Percentiles rank a stretch among this genome's conserved stretches.
Conservation (phyloP, 2,888 invertebrate species). For the Agonopterix arenella region DNA sequence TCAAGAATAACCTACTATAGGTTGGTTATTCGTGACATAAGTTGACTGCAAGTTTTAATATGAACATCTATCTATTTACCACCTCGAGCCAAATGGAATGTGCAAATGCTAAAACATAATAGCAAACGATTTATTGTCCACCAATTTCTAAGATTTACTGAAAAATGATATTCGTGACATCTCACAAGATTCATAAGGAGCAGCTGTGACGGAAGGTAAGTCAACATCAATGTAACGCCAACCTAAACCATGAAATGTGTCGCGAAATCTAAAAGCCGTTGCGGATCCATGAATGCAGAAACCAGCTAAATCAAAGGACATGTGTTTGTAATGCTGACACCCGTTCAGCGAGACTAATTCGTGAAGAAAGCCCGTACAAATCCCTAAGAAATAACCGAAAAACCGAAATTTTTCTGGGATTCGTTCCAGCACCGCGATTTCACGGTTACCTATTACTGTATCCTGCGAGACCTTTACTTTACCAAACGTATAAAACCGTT, state of each 20-base stretch:
- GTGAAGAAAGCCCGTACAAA: slow-evolving; percentile 76
- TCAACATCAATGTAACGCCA: slow-evolving; percentile 76
- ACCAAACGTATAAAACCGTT: slow-evolving; percentile 13
- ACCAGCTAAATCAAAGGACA: slow-evolving; percentile 63
- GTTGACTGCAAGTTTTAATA: too few species aligned
- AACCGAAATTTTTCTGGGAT: slow-evolving; percentile 77
- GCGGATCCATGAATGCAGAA: slow-evolving; percentile 47
- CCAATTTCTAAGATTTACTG: slow-evolving; percentile 8
- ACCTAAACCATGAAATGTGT: slow-evolving; percentile 60
- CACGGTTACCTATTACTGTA: slow-evolving; percentile 63
- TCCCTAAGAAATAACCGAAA: slow-evolving; percentile 77
- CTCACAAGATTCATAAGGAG: slow-evolving; percentile 45
- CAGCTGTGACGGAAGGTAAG: slow-evolving; percentile 76
- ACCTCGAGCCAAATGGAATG: too few species aligned
- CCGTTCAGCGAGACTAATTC: slow-evolving; percentile 69
- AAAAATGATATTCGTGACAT: slow-evolving; percentile 12
- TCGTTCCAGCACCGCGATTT: slow-evolving; percentile 66
- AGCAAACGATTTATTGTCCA: slow-evolving; percentile 1
- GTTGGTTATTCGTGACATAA: too few species aligned
- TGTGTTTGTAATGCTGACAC: slow-evolving; percentile 73
- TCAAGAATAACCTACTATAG: too few species aligned
- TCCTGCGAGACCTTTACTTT: slow-evolving; percentile 27
- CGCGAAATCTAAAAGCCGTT: slow-evolving; percentile 70
- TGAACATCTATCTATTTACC: too few species aligned
- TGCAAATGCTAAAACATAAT: too few species aligned